These are phyloP conservation scores for Incurvaria masculella DNA, from an alignment of 2,888 invertebrate genomes.

Conservation along the genomic window DNA sequence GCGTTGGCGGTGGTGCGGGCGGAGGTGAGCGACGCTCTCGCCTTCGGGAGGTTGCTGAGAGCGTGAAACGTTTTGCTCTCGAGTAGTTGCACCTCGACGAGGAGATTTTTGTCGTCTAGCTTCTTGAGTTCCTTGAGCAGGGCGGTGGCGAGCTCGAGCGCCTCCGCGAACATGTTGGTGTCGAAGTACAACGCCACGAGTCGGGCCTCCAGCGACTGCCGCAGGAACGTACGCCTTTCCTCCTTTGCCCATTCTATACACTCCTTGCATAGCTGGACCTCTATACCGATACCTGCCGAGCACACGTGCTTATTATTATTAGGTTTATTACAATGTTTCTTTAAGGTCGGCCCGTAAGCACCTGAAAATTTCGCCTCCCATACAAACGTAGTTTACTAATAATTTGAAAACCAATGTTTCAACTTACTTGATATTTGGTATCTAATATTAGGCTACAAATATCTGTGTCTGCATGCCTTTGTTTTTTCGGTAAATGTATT, in stretches of 20 bases:
- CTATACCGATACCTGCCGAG: slow-evolving; percentile 77
- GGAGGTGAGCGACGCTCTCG: slow-evolving; percentile 94
- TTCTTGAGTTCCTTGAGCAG: slow-evolving; percentile 96
- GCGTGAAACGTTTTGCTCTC: slow-evolving; percentile 99
- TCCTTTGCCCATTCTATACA: slow-evolving; percentile 99
- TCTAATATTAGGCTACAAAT: no score
- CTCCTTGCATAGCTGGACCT: slow-evolving; percentile 91
- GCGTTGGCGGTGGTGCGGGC: slow-evolving; percentile 99
- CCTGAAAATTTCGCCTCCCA: no score
- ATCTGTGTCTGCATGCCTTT: no score
- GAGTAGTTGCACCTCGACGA: slow-evolving; percentile 96
- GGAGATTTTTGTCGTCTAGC: slow-evolving; percentile 96
- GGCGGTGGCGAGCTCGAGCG: slow-evolving; percentile 78
- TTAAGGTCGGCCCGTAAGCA: no score
- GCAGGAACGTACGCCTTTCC: slow-evolving; percentile 93
- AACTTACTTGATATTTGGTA: no score
- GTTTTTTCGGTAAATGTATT: no score
- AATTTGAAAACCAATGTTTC: no score
- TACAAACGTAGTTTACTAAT: no score
- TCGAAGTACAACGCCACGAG: slow-evolving; percentile 94
- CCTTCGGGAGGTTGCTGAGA: slow-evolving; percentile 93
- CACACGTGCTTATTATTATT: no score
- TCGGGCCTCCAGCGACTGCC: slow-evolving; percentile 94
- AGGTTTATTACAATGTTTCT: no score
- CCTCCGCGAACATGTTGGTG: slow-evolving; percentile 86